Base-by-base conservation (phyloP, 2,888 invertebrate genomes). In the Anaspis maculata region DNA sequence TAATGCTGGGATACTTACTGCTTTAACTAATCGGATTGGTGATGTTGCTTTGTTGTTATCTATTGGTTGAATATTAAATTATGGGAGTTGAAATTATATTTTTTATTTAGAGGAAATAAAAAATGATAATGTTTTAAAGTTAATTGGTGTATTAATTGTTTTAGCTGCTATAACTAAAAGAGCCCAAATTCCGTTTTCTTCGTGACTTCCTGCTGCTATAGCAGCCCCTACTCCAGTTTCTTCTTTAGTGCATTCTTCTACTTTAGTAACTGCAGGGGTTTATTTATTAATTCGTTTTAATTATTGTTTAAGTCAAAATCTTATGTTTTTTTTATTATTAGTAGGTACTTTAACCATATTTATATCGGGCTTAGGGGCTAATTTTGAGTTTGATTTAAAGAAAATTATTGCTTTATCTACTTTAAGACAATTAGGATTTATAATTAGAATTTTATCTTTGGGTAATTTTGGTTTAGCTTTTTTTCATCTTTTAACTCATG, bases 151-250 rank as follows among this genome's bases (percentile, higher is more conserved):
- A n/a, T 65, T 73, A 51, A 55, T 71, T 42, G 64, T 68, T 56
- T 61, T 71, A 47, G 76, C 77, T 0, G 70, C 73, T 31, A 74
- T 82, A 67, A 83, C 83, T 39, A 85, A 85, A 65, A 84, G 83
- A 47, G 84, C 83, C 56, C 83, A 85, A 64, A 76, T 84, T 71
- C 83, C 84, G 27, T 86, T 85, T 77, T 81, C 79, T 41, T 73
- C 79, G 26, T 85, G 83, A 51, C 62, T 83, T 28, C 84, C 84
- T 0, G 77, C 76, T 0, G 83, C 83, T 25, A 84, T 84, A 63
- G 79, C 81, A 0, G 83, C 83, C 25, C 83, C 83, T 19, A 84
- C 83, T 0, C 83, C 83, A 6, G 76, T 83, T 34, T 81, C 55
- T 29, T 52, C 56, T 38, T 71, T 83, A 66, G 82, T 79, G 45